Evolutionary conservation across 2,797 vertebrate species (phyloP).

Genomic region (Tympanoctomys barrerae): DNA sequence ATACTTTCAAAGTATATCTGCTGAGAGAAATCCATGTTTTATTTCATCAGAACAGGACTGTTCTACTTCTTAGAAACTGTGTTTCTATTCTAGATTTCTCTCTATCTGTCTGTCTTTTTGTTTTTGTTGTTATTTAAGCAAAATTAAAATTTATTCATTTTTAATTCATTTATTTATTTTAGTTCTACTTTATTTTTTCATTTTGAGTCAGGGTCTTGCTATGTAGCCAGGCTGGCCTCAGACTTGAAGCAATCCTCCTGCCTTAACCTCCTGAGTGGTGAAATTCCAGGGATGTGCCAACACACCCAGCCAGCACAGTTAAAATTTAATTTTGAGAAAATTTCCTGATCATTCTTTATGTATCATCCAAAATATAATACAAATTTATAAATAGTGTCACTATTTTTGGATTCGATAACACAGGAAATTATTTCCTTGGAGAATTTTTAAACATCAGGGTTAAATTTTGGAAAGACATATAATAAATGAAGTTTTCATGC

Average conservation of each 20-base stretch:
- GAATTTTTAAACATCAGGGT: slow-evolving; percentile 54
- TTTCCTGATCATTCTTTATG: slow-evolving; percentile 59
- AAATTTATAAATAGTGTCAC: slow-evolving; percentile 17
- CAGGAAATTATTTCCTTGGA: slow-evolving; percentile 73
- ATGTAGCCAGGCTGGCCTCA: neutral
- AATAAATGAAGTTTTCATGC: slow-evolving; percentile 68
- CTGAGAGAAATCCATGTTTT: neutral
- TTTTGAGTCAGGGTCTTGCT: neutral
- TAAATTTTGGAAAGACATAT: slow-evolving; percentile 66
- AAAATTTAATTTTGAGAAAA: slow-evolving; percentile 56
- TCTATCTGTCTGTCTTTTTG: neutral
- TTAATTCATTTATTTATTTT: neutral
- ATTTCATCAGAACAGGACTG: neutral
- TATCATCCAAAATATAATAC: slow-evolving; percentile 62
- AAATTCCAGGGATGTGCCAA: neutral
- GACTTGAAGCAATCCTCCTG: neutral
- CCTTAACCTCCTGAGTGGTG: neutral
- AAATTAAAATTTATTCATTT: neutral
- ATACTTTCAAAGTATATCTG: neutral
- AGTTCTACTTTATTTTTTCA: neutral
- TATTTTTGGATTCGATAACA: neutral
- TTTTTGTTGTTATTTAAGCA: neutral
- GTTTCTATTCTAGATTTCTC: neutral
- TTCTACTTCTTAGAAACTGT: neutral
- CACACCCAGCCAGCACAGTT: neutral